Evolutionary conservation across 2,113 vertebrate genomes (phyloP), one percentile per base, ranked within the genome.

Genomic region (Penelope pileata): DNA sequence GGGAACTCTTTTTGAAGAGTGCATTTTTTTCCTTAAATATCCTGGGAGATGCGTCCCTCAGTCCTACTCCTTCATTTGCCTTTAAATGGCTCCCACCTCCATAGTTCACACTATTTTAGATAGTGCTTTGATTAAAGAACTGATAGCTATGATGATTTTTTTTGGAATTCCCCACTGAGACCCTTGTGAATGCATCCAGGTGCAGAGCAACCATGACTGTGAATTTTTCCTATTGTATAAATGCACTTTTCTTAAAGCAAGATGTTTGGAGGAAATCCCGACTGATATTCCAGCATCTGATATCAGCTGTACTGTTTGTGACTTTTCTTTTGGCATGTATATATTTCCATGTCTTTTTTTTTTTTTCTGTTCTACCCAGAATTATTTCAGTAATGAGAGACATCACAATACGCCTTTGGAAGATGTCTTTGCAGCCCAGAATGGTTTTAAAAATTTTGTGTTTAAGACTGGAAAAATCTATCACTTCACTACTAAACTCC

Each of bases 401-500:
- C 24, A 81, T 59, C 73, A 80, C 43, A 80, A 32, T 69, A 56
- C 47, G 36, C 86, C 68, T 93, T 83, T 62, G 66, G 62, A 86
- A 83, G 59, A 77, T 32, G 54, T 43, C 70, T 96, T 91, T 81
- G 40, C 63, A 78, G 38, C 32, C 60, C 34, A 75, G n/a, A 88
- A 89, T 67, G 32, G 0, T 23, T 64, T 86, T 43, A 73, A 56
- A 85, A 77, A 38, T 54, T 74, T 36, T 83, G 6, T 64, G 36
- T 70, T n/a, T 79, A n/a, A n/a, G 48, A 40, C 53, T 85, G 38
- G 9, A 87, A 70, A 93, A 90, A 88, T 77, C n/a, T 93, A 64
- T 53, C 82, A 58, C 54, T 94, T 93, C 21, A 92, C 81, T 94
- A 88, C 68, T 70, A 64, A 87, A 92, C 40, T 90, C 87, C 63